Conservation (phyloP, 2,113 vertebrate genomes). For the Notarius lentiginosus region DNA sequence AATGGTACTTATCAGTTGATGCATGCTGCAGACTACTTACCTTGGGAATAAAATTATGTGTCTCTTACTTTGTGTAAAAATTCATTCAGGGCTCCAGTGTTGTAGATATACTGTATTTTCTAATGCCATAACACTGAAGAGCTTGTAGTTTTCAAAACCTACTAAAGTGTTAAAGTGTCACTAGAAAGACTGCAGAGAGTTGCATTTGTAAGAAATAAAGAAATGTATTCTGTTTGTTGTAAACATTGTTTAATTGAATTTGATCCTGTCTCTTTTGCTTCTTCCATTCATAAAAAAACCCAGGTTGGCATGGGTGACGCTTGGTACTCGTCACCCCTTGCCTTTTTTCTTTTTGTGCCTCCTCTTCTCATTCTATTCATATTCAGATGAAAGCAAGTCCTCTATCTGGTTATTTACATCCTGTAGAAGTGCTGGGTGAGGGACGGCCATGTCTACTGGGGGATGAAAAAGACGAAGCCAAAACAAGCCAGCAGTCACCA, state of each 20-base stretch:
- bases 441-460: conserved; percentile 44
- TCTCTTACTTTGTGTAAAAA: not conserved
- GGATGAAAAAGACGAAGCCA: conserved; percentile 69
- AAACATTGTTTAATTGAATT: conserved; percentile 47
- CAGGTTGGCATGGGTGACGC: conserved; percentile 10
- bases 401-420: conserved; percentile 70
- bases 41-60: not conserved
- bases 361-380: conserved; percentile 62
- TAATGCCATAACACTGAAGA: not conserved
- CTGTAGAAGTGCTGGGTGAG: conserved; percentile 50
- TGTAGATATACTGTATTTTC: not conserved
- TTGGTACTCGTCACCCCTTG: conserved; percentile 1
- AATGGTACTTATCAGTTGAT: not conserved
- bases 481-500: conserved; percentile 76
- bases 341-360: conserved; percentile 28
- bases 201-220: not conserved
- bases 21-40: not conserved
- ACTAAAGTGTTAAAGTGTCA: not conserved
- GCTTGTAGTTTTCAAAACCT: not conserved
- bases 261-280: conserved; percentile 52
- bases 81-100: not conserved
- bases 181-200: not conserved
- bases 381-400: conserved; percentile 69
- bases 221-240: not conserved
- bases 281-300: conserved; percentile 48